Base-by-base conservation (phyloP, 2,888 invertebrate genomes). In the Andrena marginata region DNA sequence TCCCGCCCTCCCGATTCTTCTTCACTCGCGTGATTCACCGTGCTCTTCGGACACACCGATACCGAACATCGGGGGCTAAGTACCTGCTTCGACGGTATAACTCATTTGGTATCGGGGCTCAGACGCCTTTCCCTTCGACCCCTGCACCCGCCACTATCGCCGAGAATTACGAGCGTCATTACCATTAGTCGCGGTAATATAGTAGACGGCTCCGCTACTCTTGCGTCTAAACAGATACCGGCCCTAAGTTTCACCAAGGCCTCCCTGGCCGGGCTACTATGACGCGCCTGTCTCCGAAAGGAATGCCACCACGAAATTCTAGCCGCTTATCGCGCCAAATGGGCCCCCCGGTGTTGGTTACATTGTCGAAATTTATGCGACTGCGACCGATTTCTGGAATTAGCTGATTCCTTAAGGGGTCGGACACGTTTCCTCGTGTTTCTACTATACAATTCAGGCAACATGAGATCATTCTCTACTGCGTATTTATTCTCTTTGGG, bases 131-230 rank as follows among this genome's bases (percentile, higher is more conserved):
- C 82, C 79, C 80, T 80, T 69, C 73, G 80, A 86, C 82, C 77
- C 80, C 54, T 65, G 73, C 64, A 42, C 71, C 49, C 76, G 65
- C 65, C 68, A 79, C 86, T 91, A 90, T 92, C 92, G 88, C 85
- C 80, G 86, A 89, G 90, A 92, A 90, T 92, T 92, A 92, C 90
- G 91, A 89, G 90, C 90, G 86, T 90, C 91, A 90, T 92, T 92
- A 91, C 90, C 90, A 91, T 91, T 90, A 89, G 89, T 86, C 86
- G 80, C 84, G 86, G 89, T 90, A 89, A 91, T 90, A 89, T 88
- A 90, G 89, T 84, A 87, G 82, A 77, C 72, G 80, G 56, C 71
- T 67, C 72, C 62, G 74, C 51, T 82, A 51, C 75, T 77, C 73
- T 69, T 70, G 64, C 74, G 73, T 79, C 77, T 87, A 82, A 81